Evolutionary conservation across 2,797 vertebrate genomes (phyloP), one percentile per base, ranked within the genome.

Genomic region (Decapterus maruadsi): DNA sequence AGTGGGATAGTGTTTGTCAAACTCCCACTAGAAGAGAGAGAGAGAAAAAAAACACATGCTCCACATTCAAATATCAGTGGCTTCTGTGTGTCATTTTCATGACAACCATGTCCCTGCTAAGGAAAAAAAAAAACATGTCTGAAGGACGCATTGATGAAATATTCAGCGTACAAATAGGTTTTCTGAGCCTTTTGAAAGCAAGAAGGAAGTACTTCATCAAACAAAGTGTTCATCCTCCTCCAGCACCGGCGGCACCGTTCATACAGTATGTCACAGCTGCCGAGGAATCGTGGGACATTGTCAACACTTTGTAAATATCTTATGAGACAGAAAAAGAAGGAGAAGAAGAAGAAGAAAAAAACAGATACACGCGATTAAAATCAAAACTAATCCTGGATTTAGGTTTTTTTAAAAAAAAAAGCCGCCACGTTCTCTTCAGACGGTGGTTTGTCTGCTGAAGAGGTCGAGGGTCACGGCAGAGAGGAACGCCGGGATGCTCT

Each of bases 401-500:
- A 16, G 19, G 48, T 11, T 36, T 40, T 3, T 11, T 17, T 7
- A 1, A 26, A 26, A 26, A 1, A 26, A 26, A 26, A 36, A 56
- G 5, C 22, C 3, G 26, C 2, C 3, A 46, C 7, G 1, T 36
- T 14, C 2, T 19, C 53, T 53, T 94, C 86, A 94, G 62, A 87
- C 10, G 0, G 75, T 81, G 68, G 95, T 96, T 54, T 95, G 95
- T 13, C 93, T 96, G 89, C 97, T 97, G 91, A 99, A 99, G 90
- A 99, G 97, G 77, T 99, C 98, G 0, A 99, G 96, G 26, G 95
- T 96, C 85, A 95, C 90, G 0, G 95, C 90, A 0, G 95, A 94
- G 45, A 95, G 94, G 91, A 96, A 96, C 7, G 96, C 97, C 0
- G 98, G 98, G 88, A 99, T 97, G 95, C 98, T 99, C 94, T 98